phyloP scores from a whole-genome alignment of 2,888 invertebrate genomes.

The Cephus runcator region DNA sequence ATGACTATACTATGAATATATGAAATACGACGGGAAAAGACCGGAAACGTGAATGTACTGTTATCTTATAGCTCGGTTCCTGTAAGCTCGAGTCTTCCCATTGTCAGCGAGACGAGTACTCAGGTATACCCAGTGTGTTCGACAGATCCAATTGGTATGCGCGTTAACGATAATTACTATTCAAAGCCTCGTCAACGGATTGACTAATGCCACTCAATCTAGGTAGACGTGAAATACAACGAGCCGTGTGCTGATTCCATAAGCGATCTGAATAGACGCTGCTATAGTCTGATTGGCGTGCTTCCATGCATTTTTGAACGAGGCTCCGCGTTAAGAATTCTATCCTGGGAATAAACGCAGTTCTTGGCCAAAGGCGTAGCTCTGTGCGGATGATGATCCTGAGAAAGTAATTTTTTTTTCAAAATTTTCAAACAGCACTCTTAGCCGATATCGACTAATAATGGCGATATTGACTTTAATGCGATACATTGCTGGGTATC shows the following conservation, averaged over 20 bases:
- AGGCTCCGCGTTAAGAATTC: constrained; percentile 13
- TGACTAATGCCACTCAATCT: not conserved
- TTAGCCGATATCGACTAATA: not conserved
- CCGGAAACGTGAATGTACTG: not conserved
- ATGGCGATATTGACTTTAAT: not conserved
- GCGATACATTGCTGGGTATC: not conserved
- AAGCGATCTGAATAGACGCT: constrained; percentile 10
- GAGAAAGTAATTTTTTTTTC: not conserved
- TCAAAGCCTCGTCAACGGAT: not conserved
- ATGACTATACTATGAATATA: not conserved
- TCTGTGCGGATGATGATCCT: not conserved
- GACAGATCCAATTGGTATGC: not conserved
- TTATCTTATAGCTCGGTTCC: not conserved
- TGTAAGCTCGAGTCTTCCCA: not conserved
- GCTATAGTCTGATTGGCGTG: constrained; percentile 26
- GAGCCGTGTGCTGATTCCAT: constrained; percentile 1
- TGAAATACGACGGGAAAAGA: not conserved
- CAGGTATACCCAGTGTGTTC: not conserved
- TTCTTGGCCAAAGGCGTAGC: constrained; percentile 13
- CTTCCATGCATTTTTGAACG: constrained; percentile 19
- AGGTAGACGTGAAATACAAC: not conserved
- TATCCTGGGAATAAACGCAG: constrained; percentile 24
- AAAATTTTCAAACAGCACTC: not conserved
- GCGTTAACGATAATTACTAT: not conserved
- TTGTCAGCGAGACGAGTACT: not conserved